These are phyloP conservation scores for Herminia tarsipennalis DNA, from an alignment of 2,888 invertebrate species.

Conservation along the genomic window DNA sequence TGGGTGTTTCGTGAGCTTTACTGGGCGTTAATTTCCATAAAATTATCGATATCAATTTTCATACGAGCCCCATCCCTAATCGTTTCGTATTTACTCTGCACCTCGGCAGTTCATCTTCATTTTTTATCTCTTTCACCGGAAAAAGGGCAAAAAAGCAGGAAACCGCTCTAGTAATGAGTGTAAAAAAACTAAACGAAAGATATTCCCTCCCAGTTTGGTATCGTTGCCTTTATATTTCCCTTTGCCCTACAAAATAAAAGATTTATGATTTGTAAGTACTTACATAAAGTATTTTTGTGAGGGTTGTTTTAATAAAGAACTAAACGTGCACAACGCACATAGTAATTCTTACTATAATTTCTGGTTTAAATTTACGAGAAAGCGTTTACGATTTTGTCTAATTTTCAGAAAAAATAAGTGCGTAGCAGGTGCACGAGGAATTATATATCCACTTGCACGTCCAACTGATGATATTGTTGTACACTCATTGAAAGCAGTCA, in stretches of 20 bases:
- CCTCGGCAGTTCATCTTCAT: constrained; percentile 85
- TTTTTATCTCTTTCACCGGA: constrained; percentile 83
- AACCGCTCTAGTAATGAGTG: constrained; percentile 83
- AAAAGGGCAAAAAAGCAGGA: constrained; percentile 79
- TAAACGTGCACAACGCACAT: too few species aligned
- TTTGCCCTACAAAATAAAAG: constrained; percentile 52
- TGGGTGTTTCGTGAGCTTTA: too few species aligned
- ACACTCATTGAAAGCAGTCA: too few species aligned
- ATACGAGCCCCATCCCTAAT: constrained; percentile 51
- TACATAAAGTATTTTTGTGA: neutral
- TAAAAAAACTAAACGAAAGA: constrained; percentile 74
- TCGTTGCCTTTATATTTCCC: constrained; percentile 53
- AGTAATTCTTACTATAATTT: too few species aligned
- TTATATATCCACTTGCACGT: too few species aligned
- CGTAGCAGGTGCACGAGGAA: too few species aligned
- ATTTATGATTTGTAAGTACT: constrained; percentile 19
- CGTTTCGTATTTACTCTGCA: constrained; percentile 82
- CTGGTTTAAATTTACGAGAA: too few species aligned
- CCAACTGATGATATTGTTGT: too few species aligned
- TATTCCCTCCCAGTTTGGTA: constrained; percentile 61
- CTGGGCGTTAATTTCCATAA: neutral
- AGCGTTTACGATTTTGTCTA: too few species aligned
- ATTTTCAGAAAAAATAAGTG: too few species aligned
- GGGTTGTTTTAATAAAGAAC: neutral
- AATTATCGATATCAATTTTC: constrained; percentile 4